These are phyloP conservation scores for Gallinago media DNA, from an alignment of 2,113 vertebrate genomes.

Conservation along the genomic window DNA sequence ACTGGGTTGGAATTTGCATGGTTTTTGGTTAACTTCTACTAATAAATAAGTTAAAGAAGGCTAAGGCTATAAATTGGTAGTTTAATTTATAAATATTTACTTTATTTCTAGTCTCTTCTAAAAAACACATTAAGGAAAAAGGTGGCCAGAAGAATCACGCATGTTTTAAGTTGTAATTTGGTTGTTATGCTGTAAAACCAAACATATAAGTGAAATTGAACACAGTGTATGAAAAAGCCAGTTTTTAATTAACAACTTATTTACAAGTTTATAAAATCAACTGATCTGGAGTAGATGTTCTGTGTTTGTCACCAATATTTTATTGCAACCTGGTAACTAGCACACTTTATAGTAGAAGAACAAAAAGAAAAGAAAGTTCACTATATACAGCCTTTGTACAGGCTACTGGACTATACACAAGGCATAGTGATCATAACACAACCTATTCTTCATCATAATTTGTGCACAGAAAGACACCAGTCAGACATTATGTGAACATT, in stretches of 20 bases:
- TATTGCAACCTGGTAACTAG: slow-evolving; percentile 91
- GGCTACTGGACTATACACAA: slow-evolving; percentile 82
- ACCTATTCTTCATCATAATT: slow-evolving; percentile 78
- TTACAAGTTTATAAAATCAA: slow-evolving; percentile 65
- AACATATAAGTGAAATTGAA: background rate
- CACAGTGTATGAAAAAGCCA: slow-evolving; percentile 47
- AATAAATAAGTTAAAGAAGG: slow-evolving; percentile 49
- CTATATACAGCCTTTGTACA: slow-evolving; percentile 81
- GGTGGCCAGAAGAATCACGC: background rate
- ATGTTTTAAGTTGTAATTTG: slow-evolving; percentile 19
- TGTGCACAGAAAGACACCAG: slow-evolving; percentile 82
- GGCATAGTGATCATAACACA: slow-evolving; percentile 80
- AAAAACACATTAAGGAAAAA: slow-evolving; percentile 43
- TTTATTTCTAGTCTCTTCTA: slow-evolving; percentile 12
- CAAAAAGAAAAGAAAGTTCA: slow-evolving; percentile 78
- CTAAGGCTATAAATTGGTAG: slow-evolving; percentile 59
- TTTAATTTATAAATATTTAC: slow-evolving; percentile 48
- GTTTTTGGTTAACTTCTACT: background rate
- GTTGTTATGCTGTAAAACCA: slow-evolving; percentile 30
- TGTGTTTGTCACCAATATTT: slow-evolving; percentile 85
- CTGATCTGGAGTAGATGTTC: slow-evolving; percentile 50
- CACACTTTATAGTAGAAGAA: slow-evolving; percentile 83
- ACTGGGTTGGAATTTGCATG: background rate
- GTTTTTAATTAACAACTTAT: slow-evolving; percentile 42
- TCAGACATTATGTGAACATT: slow-evolving; percentile 81